These are phyloP conservation scores for Caenorhabditis macrosperma DNA, from an alignment of 2,888 invertebrate genomes.

Conservation along the genomic window DNA sequence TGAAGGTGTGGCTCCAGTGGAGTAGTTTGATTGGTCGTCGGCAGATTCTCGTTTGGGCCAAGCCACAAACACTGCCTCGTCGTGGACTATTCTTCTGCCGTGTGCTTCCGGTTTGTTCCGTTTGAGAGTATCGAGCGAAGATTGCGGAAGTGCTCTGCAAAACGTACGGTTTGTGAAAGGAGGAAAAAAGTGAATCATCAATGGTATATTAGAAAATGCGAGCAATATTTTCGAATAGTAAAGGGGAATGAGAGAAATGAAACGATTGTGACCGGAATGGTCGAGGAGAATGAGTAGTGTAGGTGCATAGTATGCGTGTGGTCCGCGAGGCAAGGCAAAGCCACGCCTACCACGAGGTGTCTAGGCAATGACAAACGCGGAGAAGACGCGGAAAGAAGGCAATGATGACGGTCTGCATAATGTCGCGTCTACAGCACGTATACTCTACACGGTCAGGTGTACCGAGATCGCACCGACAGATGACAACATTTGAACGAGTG, in stretches of 20 bases:
- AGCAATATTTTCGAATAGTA: no score
- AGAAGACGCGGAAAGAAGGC: slow-evolving; percentile 27
- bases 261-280: not conserved
- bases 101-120: slow-evolving; percentile 55
- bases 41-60: slow-evolving; percentile 62
- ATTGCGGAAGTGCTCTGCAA: slow-evolving; percentile 45
- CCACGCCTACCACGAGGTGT: slow-evolving; percentile 42
- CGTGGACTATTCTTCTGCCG: slow-evolving; percentile 41
- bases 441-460: slow-evolving; percentile 12
- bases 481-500: not conserved
- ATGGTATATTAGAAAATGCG: no score
- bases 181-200: slow-evolving; percentile 25
- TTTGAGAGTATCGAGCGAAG: slow-evolving; percentile 47
- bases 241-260: not conserved
- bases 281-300: slow-evolving; percentile 1
- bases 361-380: slow-evolving; percentile 29
- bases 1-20: slow-evolving; percentile 17
- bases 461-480: slow-evolving; percentile 30
- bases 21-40: slow-evolving; percentile 10
- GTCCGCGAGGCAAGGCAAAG: slow-evolving; percentile 13
- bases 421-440: slow-evolving; percentile 33
- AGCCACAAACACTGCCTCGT: slow-evolving; percentile 62
- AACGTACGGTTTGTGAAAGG: not conserved
- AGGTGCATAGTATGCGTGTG: not conserved
- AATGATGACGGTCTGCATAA: slow-evolving; percentile 34